Evolutionary conservation across 2,888 invertebrate species (phyloP), one percentile per base, ranked within the genome.

Genomic region (Fissipunctia ypsillon): DNA sequence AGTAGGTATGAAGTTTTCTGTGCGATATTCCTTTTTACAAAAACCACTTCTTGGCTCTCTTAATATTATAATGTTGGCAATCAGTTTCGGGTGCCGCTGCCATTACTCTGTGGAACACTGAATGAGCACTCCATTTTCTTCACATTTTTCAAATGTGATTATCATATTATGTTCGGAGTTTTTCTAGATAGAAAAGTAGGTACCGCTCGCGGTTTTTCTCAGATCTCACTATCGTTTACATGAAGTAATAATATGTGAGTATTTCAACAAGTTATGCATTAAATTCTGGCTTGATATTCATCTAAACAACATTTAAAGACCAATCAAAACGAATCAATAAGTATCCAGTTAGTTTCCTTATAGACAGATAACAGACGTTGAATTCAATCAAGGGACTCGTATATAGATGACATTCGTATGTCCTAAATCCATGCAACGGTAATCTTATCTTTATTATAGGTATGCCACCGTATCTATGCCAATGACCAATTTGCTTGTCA

Each of bases 401-500:
- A 74, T 41, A 25, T 67, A 28, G 52, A 81, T 71, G 77, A 69
- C 56, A 77, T 80, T 72, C 38, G n/a, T 48, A 25, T 65, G 64
- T 45, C 57, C 73, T 52, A 76, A 78, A 75, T 76, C 57, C 59
- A 71, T 69, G 69, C 54, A 73, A 60, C 65, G 43, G 31, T 85
- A 78, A 86, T 87, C 85, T 85, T 80, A 86, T 85, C 85, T 66
- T 43, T 69, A 69, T 35, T 67, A 61, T 61, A n/a, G n/a, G n/a
- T n/a, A 64, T 68, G 56, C 76, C 57, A 60, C 64, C 31, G 41
- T 86, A 87, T 87, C 86, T 80, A 66, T 79, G 71, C 77, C 78
- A 71, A 84, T 81, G 80, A 59, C 76, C 79, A 87, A 81, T 85
- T 80, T 80, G 41, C 74, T 78, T 83, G 85, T 86, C 81, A 78